Base-by-base conservation (phyloP, 2,113 vertebrate species). In the Malurus cyaneus region DNA sequence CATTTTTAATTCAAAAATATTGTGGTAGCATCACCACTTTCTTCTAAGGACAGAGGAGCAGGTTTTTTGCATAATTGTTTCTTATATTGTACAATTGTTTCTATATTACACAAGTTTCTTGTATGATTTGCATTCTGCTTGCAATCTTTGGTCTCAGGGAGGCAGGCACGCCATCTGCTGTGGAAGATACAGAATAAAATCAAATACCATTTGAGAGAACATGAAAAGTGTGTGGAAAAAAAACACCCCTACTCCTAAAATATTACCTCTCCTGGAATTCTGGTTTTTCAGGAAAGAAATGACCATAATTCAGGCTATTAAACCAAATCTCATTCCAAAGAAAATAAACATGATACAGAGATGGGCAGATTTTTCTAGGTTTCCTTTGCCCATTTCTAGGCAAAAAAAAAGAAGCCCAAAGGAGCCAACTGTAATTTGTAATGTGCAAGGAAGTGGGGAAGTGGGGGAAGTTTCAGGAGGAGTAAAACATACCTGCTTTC, bases 131-230 rank as follows among this genome's bases (percentile, higher is more conserved):
- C 69, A 41, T 64, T 71, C 65, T 91, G 73, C 70, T 25, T 81
- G 56, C 47, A 18, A 46, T 56, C 29, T 41, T 41, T 36, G 44
- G 53, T 57, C 74, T 69, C 50, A 42, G 62, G 14, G 8, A 80
- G 54, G 49, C 92, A 88, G 67, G 82, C 54, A 80, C 3, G 26
- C 88, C 94, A 94, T 39, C 92, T 88, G 67, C 92, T 92, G 85
- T 77, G 59, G 70, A 73, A 81, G 52, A 53, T 34, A 50, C 9
- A 60, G 69, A 91, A 85, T 60, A 71, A 89, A 94, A 89, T 69
- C 19, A 65, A 86, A 77, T 54, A 36, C 29, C 15, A 8, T 73
- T 54, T 66, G 19, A 70, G 34, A 78, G 42, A 85, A n/a, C 21
- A 8, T 53, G 86, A 65, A 26, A 66, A 29, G 8, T 4, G 5